Percentiles rank a stretch among this genome's conserved stretches.
These are phyloP conservation scores for Eupithecia subumbrata DNA, from an alignment of 2,888 invertebrate genomes.

Conservation along the genomic window DNA sequence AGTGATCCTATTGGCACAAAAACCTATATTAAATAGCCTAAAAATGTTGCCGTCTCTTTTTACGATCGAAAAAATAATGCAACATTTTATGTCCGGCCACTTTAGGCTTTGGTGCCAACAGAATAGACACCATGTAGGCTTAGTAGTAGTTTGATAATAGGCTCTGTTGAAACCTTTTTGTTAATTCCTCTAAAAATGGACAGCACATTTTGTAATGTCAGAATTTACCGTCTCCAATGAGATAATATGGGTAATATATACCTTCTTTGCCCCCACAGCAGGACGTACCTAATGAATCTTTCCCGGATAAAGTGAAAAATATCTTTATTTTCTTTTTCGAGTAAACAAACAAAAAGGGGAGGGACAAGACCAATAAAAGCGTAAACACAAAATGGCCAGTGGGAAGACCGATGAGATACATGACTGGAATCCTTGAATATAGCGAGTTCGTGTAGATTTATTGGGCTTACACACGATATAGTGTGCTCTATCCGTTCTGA, in stretches of 20 bases:
- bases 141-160: neutral
- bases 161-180: neutral
- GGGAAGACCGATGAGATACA: conserved; percentile 57
- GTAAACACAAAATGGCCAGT: conserved; percentile 51
- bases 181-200: neutral
- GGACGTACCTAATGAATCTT: neutral
- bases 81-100: neutral
- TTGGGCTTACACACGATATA: conserved; percentile 38
- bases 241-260: neutral
- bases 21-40: no score
- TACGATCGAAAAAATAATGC: neutral
- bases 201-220: neutral
- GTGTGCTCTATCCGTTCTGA: neutral
- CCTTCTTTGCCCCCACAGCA: neutral
- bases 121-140: neutral
- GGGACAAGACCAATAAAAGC: conserved; percentile 52
- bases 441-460: conserved; percentile 51
- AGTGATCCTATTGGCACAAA: no score
- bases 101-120: neutral
- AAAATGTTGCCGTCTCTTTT: no score
- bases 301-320: conserved; percentile 19
- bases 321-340: conserved; percentile 38
- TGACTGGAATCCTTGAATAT: conserved; percentile 57
- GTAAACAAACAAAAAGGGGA: conserved; percentile 48
- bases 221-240: neutral